phyloP scores from a whole-genome alignment of 2,113 vertebrate species.

The Petrocephalus zakoni region DNA sequence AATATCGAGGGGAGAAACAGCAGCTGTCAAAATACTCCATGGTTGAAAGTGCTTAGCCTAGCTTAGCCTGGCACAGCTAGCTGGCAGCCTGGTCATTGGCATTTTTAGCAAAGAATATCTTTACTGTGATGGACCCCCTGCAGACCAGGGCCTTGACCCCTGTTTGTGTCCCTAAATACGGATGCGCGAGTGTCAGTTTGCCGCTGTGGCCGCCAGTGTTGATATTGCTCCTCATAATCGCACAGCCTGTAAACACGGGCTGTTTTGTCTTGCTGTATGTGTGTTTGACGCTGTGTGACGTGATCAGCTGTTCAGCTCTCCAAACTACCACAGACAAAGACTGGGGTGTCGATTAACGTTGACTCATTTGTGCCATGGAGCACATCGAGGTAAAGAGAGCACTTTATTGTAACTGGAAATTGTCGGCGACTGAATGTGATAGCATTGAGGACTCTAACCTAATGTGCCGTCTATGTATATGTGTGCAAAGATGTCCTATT shows the following conservation, averaged over 20 bases:
- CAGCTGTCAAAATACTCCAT: background rate
- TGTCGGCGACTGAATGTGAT: background rate
- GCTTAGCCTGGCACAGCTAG: background rate
- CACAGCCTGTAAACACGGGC: background rate
- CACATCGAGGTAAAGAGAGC: background rate
- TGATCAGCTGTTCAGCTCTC: no score
- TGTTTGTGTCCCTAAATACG: background rate
- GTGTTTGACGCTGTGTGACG: background rate
- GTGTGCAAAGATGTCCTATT: background rate
- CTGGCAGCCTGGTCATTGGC: background rate
- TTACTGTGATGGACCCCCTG: no score
- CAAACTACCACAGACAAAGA: no score
- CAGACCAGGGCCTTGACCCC: background rate
- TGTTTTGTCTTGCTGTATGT: background rate
- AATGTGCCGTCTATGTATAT: background rate
- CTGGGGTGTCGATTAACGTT: no score
- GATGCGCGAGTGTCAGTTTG: background rate
- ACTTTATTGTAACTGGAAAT: background rate
- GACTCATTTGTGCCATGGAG: no score
- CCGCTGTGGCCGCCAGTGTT: background rate
- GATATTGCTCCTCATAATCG: background rate
- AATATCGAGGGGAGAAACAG: background rate
- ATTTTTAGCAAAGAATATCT: background rate
- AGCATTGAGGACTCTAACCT: background rate
- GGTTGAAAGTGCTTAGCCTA: background rate